Base-by-base conservation (phyloP, 2,888 invertebrate species). In the Baccha elongata region DNA sequence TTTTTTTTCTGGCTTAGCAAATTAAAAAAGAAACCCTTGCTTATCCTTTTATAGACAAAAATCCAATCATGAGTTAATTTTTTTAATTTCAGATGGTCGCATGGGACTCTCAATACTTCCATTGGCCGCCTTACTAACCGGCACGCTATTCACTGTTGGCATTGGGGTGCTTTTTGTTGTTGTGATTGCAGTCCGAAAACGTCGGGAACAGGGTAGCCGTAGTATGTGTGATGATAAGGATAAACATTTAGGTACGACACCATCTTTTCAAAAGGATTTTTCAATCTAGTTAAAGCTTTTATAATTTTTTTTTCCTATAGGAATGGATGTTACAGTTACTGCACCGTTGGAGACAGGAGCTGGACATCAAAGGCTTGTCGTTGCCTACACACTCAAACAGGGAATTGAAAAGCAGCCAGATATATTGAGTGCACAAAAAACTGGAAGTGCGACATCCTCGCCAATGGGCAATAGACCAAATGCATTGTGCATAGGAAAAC, bases 341-440 rank as follows among this genome's bases (percentile, higher is more conserved):
- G 91, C 94, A 13, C 93, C 94, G 91, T 90, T 94, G 86, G 94
- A 94, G 89, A 94, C 96, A 42, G 96, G 96, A 85, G 95, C 96
- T 32, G 96, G 95, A 0, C 96, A 96, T 86, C 94, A 96, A 86
- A 93, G 96, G 85, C 96, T 96, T 88, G 96, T 96, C 42, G 96
- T 96, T 17, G 96, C 96, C 10, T 96, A 96, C 86, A 96, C 96
- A 10, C 92, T 96, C 84, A 96, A 96, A 88, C 94, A 94, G 11
- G 93, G 93, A n/a, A 93, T 93, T 35, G 93, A 93, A 86, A 93
- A 93, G 35, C 95, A 95, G 86, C 95, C 95, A 17, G 95, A 96
- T 89, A 96, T 96, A 87, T 92, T 96, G 85, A 96, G 94, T 89
- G 95, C 96, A 73, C 95, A 95, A 86, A 92, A 94, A 92, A 94